These are phyloP conservation scores for Hybos culiciformis DNA, from an alignment of 2,888 invertebrate species.

Conservation along the genomic window DNA sequence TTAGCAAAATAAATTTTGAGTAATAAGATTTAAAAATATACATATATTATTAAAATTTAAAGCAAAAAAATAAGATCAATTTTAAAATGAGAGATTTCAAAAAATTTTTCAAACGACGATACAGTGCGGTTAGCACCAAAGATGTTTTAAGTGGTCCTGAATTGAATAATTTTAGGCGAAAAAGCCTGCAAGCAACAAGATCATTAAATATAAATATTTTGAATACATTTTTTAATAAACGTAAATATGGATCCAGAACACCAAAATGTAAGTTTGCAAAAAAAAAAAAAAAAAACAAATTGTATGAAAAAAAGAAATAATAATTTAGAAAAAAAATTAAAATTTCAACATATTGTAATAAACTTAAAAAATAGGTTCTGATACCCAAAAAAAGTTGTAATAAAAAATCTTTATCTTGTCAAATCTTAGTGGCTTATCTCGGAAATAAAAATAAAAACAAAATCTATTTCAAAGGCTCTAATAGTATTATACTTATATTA, in stretches of 20 bases:
- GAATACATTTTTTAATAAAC: slow-evolving; percentile 36
- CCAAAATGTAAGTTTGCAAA: slow-evolving; percentile 37
- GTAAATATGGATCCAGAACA: slow-evolving; percentile 30
- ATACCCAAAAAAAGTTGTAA: too few species aligned
- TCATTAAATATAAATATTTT: slow-evolving; percentile 35
- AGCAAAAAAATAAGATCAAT: slow-evolving; percentile 7
- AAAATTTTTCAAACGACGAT: slow-evolving; percentile 44
- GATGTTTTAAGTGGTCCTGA: slow-evolving; percentile 18
- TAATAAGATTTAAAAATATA: too few species aligned
- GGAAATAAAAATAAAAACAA: too few species aligned
- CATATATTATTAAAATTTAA: not conserved
- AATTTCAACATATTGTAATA: too few species aligned
- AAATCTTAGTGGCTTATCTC: too few species aligned
- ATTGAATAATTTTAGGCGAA: slow-evolving; percentile 18
- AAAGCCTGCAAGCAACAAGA: slow-evolving; percentile 33
- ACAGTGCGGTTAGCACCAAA: slow-evolving; percentile 40
- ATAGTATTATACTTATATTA: too few species aligned
- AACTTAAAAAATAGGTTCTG: too few species aligned
- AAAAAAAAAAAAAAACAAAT: not conserved
- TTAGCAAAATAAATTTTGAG: too few species aligned
- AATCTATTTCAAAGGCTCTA: too few species aligned
- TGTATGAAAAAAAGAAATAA: not conserved
- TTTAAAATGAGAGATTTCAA: slow-evolving; percentile 46
- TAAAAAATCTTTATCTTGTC: too few species aligned
- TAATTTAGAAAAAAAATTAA: not conserved